Evolutionary conservation across 1,140 invertebrate species (phyloP).

Genomic region (Zaprionus tsacasi): DNA sequence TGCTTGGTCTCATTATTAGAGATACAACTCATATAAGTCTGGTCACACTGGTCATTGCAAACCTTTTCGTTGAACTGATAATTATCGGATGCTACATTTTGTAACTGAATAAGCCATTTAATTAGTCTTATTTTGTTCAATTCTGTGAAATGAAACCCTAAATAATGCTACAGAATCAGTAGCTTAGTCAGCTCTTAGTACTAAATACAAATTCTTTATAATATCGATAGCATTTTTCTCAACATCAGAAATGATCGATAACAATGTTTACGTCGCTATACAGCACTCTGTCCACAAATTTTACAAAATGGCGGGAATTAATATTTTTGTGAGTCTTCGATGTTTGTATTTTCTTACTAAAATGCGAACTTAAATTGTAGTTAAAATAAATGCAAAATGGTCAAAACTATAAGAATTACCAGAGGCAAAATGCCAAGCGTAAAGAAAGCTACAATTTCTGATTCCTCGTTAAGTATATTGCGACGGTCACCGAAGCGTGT

Average conservation of each 20-base stretch:
- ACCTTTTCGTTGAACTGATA: too few relatives aligned
- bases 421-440: background rate
- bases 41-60: too few relatives aligned
- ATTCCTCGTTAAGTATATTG: background rate
- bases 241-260: background rate
- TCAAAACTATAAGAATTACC: slow-evolving; percentile 43
- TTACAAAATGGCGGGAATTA: slow-evolving; percentile 37
- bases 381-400: background rate
- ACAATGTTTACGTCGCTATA: background rate
- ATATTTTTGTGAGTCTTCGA: background rate
- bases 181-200: too few relatives aligned
- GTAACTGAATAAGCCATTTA: too few relatives aligned
- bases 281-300: background rate
- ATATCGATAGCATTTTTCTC: background rate
- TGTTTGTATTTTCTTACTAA: slow-evolving; percentile 29
- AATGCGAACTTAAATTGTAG: background rate
- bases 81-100: too few relatives aligned
- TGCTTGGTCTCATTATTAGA: too few relatives aligned
- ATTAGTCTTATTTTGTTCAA: too few relatives aligned
- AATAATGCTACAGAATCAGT: too few relatives aligned
- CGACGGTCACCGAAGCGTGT: background rate
- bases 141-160: too few relatives aligned
- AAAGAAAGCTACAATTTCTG: background rate
- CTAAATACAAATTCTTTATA: background rate
- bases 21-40: too few relatives aligned